These are phyloP conservation scores for Corticium candelabrum DNA, from an alignment of 37 sponge, comb jelly and placozoan genomes.

Conservation along the genomic window DNA sequence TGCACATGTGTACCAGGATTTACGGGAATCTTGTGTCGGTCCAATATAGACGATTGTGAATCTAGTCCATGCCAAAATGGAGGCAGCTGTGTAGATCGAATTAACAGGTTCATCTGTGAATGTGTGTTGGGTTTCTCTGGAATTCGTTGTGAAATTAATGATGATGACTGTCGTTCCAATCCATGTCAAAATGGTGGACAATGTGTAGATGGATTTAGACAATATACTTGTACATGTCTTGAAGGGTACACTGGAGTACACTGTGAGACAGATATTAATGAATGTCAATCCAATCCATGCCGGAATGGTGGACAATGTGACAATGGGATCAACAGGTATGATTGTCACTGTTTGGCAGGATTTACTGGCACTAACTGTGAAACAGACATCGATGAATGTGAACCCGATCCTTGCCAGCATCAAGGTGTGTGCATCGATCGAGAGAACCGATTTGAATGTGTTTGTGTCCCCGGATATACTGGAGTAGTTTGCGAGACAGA, in stretches of 20 bases:
- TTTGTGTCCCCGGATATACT: background rate
- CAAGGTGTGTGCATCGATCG: background rate
- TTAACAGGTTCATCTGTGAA: background rate
- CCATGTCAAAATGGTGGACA: background rate
- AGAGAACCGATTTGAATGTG: background rate
- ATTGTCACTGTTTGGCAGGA: background rate
- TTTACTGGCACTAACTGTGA: background rate
- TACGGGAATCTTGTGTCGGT: background rate
- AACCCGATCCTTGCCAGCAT: background rate
- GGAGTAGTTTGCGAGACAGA: background rate
- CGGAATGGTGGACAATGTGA: background rate
- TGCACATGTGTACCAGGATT: background rate
- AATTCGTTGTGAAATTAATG: background rate
- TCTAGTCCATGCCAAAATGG: background rate
- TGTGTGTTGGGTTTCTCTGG: background rate
- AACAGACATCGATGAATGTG: background rate
- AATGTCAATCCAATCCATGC: background rate
- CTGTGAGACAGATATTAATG: background rate
- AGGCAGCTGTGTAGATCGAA: background rate
- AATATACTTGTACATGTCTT: background rate
- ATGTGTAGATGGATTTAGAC: background rate
- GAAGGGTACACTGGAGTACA: background rate
- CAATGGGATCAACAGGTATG: background rate
- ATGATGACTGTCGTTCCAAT: background rate
- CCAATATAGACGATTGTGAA: background rate